Percentiles rank a stretch among this genome's conserved stretches.
These are phyloP conservation scores for Agrilus mali DNA, from an alignment of 2,888 invertebrate genomes.

Conservation along the genomic window DNA sequence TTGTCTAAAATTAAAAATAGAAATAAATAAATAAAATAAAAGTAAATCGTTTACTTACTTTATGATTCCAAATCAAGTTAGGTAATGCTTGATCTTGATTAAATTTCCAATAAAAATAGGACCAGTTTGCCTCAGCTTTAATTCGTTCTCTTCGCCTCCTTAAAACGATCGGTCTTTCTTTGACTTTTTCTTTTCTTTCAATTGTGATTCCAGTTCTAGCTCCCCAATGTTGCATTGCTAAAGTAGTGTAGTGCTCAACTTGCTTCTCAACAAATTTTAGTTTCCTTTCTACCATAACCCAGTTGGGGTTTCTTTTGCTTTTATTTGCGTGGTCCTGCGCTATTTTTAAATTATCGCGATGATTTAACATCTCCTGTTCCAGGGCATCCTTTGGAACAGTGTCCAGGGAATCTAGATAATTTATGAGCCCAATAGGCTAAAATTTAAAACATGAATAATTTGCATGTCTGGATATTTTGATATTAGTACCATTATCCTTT, in stretches of 20 bases:
- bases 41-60: constrained; percentile 41
- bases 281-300: constrained; percentile 58
- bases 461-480: background rate
- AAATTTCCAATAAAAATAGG: constrained; percentile 91
- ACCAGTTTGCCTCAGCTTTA: constrained; percentile 82
- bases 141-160: constrained; percentile 79
- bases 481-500: constrained; percentile 53
- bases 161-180: constrained; percentile 80
- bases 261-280: constrained; percentile 72
- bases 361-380: constrained; percentile 58
- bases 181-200: constrained; percentile 46
- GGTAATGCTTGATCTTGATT: constrained; percentile 87
- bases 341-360: constrained; percentile 89
- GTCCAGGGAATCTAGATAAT: constrained; percentile 79
- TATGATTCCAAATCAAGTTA: constrained; percentile 98
- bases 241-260: constrained; percentile 54
- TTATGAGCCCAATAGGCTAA: constrained; percentile 84
- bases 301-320: constrained; percentile 54
- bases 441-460: background rate
- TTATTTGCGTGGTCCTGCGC: constrained; percentile 70
- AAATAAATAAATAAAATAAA: background rate
- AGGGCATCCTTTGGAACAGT: constrained; percentile 62
- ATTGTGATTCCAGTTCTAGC: constrained; percentile 41
- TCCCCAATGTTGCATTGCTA: constrained; percentile 63
- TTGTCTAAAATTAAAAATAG: constrained; percentile 50